These are phyloP conservation scores for Prenolepis imparis DNA, from an alignment of 2,888 invertebrate species.

Conservation along the genomic window DNA sequence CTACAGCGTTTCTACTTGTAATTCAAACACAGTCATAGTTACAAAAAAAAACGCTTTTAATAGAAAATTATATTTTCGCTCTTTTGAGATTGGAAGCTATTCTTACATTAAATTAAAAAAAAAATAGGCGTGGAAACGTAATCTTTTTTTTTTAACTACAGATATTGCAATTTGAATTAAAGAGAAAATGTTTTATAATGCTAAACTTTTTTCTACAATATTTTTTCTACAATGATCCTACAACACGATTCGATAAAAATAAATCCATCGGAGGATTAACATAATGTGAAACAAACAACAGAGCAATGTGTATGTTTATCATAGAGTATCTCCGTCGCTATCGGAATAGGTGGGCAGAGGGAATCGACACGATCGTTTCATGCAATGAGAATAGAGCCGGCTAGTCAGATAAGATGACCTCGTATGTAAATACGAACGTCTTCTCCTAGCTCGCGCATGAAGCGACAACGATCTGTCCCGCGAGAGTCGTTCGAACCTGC, in stretches of 20 bases:
- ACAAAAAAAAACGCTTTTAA: background rate
- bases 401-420: constrained; percentile 62
- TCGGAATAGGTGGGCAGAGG: background rate
- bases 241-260: background rate
- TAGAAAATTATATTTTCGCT: background rate
- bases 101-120: background rate
- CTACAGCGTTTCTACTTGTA: background rate
- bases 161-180: background rate
- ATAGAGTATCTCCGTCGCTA: background rate
- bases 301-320: background rate
- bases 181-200: background rate
- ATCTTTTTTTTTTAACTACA: constrained; percentile 4
- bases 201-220: background rate
- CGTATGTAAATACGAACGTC: constrained; percentile 79
- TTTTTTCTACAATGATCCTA: background rate
- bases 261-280: background rate
- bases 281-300: background rate
- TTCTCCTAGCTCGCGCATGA: constrained; percentile 74
- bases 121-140: background rate
- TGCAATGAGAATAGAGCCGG: constrained; percentile 30
- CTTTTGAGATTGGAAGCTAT: background rate
- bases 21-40: background rate
- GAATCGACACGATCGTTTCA: constrained; percentile 26
- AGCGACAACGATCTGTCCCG: constrained; percentile 79
- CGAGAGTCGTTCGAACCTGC: constrained; percentile 72